Conservation (phyloP, 2,113 vertebrate species). For the Oreochromis tanganicae region DNA sequence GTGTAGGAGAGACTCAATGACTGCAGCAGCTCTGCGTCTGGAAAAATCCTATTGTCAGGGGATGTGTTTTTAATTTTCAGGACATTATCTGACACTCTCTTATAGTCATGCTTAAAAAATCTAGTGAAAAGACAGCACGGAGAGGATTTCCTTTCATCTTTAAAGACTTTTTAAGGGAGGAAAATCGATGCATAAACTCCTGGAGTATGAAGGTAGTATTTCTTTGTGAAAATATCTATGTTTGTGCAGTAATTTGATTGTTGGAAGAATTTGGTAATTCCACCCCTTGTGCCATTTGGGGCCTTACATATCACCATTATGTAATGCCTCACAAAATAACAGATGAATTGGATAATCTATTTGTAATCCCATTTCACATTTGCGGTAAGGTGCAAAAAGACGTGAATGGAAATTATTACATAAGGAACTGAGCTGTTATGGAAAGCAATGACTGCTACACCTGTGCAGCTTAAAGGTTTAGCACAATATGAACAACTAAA, state of each 20-base stretch:
- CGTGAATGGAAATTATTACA: not conserved
- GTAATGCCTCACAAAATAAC: not conserved
- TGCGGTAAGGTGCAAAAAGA: not conserved
- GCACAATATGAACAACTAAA: not conserved
- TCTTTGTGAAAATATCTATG: not conserved
- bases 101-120: not conserved
- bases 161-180: not conserved
- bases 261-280: not conserved
- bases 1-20: not conserved
- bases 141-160: not conserved
- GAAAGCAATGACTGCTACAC: not conserved
- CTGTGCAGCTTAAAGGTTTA: not conserved
- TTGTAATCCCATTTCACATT: conserved; percentile 1
- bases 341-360: conserved; percentile 5
- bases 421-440: not conserved
- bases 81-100: not conserved
- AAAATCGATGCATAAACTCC: not conserved
- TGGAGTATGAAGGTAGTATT: not conserved
- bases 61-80: not conserved
- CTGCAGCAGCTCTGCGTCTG: not conserved
- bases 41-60: not conserved
- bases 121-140: not conserved
- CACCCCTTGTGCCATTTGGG: not conserved
- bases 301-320: not conserved
- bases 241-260: not conserved